These are phyloP conservation scores for Gulo gulo DNA, from an alignment of 2,113 vertebrate species.

Conservation along the genomic window DNA sequence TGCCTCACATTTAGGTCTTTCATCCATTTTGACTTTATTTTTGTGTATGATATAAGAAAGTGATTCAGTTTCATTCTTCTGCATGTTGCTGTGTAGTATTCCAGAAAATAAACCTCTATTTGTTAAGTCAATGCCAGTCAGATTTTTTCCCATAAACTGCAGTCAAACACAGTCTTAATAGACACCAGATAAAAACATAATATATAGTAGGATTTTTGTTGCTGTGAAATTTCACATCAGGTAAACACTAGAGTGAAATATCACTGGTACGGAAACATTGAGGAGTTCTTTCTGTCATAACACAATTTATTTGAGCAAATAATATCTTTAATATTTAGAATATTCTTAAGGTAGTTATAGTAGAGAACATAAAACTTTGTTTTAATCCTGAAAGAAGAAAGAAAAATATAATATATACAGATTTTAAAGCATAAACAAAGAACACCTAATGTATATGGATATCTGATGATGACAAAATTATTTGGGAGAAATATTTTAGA, in stretches of 20 bases:
- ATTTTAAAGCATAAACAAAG: neutral
- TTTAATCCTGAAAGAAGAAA: neutral
- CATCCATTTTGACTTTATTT: neutral
- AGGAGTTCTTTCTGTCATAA: neutral
- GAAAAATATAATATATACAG: neutral
- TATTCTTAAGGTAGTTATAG: neutral
- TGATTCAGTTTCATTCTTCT: neutral
- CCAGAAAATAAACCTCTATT: neutral
- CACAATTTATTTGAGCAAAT: neutral
- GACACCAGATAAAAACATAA: neutral
- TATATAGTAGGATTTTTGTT: neutral
- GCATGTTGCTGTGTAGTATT: neutral
- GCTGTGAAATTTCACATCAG: constrained; percentile 1
- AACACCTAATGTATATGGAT: neutral
- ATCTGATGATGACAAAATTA: neutral
- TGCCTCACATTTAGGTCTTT: neutral
- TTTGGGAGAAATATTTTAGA: neutral
- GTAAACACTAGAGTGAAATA: neutral
- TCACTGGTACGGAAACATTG: neutral
- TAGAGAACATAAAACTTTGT: neutral
- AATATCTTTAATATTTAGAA: constrained; percentile 21
- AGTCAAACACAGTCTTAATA: neutral
- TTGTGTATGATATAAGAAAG: neutral
- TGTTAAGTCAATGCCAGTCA: neutral
- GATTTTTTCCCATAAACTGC: neutral